A percentile compares a stretch with the other conserved stretches of the same genome.
Evolutionary conservation across 2,797 vertebrate species (phyloP).

Genomic region (Chrosomus eos): DNA sequence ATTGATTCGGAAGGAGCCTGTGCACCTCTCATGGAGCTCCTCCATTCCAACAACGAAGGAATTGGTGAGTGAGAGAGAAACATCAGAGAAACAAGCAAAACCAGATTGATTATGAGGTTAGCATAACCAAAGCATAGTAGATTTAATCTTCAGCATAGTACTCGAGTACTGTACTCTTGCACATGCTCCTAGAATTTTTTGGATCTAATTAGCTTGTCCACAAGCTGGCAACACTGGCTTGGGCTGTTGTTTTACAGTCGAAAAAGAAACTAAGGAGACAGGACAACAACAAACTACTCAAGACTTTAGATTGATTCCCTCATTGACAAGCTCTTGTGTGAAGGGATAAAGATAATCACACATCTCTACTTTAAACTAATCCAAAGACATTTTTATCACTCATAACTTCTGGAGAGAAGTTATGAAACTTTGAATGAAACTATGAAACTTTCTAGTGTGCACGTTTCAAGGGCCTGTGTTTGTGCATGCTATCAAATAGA

Average conservation of each 20-base stretch:
- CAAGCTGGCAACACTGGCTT: background rate
- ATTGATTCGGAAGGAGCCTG: slow-evolving; percentile 93
- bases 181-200: too few species aligned
- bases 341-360: too few species aligned
- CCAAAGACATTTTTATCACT: background rate
- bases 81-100: background rate
- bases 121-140: background rate
- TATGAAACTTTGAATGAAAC: too few species aligned
- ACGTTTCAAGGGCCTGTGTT: background rate
- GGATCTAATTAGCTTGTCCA: too few species aligned
- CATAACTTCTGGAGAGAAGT: background rate
- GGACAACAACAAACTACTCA: background rate
- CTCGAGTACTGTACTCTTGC: too few species aligned
- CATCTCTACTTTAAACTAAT: background rate
- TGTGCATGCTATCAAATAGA: background rate
- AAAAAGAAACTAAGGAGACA: background rate
- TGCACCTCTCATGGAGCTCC: slow-evolving; percentile 92
- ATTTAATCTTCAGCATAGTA: too few species aligned
- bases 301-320: too few species aligned
- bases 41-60: slow-evolving; percentile 96
- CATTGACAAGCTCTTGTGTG: too few species aligned
- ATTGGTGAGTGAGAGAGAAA: slow-evolving; percentile 81
- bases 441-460: too few species aligned
- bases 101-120: background rate
- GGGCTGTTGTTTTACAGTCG: background rate